Evolutionary conservation across 1,140 invertebrate genomes (phyloP).

Genomic region (Hylyphantes graminicola): DNA sequence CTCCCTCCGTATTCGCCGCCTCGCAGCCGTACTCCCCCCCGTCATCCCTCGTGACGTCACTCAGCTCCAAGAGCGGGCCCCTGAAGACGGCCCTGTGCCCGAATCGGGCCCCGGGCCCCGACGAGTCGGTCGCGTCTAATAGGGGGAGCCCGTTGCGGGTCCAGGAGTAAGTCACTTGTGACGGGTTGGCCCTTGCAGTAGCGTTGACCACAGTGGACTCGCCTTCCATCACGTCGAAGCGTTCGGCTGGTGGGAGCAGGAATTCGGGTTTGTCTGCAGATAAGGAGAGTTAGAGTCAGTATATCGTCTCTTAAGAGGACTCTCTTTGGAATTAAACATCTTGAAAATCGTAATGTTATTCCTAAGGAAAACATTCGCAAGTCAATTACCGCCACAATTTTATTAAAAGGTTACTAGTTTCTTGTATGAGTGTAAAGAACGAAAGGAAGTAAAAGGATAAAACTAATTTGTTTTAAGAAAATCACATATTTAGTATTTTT

Average conservation of each 20-base stretch:
- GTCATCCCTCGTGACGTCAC: slow-evolving; percentile 46
- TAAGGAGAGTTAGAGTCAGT: slow-evolving; percentile 6
- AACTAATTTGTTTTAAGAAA: too few relatives aligned
- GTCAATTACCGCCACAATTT: too few relatives aligned
- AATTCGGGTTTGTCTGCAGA: slow-evolving; percentile 72
- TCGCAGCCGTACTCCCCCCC: slow-evolving; percentile 61
- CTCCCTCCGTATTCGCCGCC: slow-evolving; percentile 59
- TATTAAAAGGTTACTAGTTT: too few relatives aligned
- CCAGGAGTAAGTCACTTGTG: slow-evolving; percentile 85
- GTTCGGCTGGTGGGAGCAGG: slow-evolving; percentile 65
- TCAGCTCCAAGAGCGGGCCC: slow-evolving; percentile 53
- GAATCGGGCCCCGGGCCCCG: slow-evolving; percentile 74
- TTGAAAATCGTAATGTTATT: too few relatives aligned
- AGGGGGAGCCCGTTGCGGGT: slow-evolving; percentile 66
- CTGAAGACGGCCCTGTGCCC: slow-evolving; percentile 66
- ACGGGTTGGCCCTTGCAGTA: slow-evolving; percentile 86
- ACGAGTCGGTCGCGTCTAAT: slow-evolving; percentile 58
- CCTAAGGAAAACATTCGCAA: too few relatives aligned
- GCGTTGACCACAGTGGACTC: slow-evolving; percentile 83
- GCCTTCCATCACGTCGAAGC: slow-evolving; percentile 80
- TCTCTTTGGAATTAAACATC: too few relatives aligned
- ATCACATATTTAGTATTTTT: too few relatives aligned
- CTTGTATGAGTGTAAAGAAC: too few relatives aligned
- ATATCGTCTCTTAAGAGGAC: too few relatives aligned
- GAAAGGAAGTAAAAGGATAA: too few relatives aligned